phyloP scores from a whole-genome alignment of 1,140 invertebrate genomes.

The Aphaenogaster rudis region DNA sequence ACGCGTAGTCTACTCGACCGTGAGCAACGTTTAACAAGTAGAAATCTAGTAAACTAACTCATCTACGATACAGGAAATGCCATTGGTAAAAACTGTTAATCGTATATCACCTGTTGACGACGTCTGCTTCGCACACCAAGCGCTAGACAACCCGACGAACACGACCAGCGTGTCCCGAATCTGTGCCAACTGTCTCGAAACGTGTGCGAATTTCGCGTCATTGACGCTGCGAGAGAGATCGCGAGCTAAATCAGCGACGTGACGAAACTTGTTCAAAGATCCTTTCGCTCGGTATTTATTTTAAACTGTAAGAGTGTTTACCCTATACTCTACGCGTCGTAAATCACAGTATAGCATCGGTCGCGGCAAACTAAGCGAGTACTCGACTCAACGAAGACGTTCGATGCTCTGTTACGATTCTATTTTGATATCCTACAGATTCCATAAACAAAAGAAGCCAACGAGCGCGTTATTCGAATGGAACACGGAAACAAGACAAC shows the following conservation, averaged over 20 bases:
- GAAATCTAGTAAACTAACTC: background rate
- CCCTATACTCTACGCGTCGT: background rate
- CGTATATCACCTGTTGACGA: conserved; percentile 60
- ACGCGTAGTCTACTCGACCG: background rate
- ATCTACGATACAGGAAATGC: background rate
- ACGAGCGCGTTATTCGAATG: conserved; percentile 18
- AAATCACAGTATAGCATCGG: background rate
- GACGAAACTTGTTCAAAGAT: conserved; percentile 27
- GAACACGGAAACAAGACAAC: background rate
- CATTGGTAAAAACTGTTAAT: conserved; percentile 10
- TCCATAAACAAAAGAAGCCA: too few relatives aligned
- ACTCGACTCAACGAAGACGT: background rate
- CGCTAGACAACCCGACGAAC: conserved; percentile 44
- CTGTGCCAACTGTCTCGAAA: background rate
- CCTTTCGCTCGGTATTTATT: conserved; percentile 1
- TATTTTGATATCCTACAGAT: background rate
- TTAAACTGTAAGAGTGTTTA: background rate
- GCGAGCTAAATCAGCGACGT: conserved; percentile 44
- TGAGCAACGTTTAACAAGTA: background rate
- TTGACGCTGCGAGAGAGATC: conserved; percentile 32
- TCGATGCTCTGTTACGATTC: conserved; percentile 7
- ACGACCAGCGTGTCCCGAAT: conserved; percentile 34
- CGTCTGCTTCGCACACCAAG: conserved; percentile 27
- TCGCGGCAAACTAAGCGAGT: background rate
- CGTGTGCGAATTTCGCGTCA: conserved; percentile 47